Base-by-base conservation (phyloP, 2,888 invertebrate species). In the Acronicta aceris region DNA sequence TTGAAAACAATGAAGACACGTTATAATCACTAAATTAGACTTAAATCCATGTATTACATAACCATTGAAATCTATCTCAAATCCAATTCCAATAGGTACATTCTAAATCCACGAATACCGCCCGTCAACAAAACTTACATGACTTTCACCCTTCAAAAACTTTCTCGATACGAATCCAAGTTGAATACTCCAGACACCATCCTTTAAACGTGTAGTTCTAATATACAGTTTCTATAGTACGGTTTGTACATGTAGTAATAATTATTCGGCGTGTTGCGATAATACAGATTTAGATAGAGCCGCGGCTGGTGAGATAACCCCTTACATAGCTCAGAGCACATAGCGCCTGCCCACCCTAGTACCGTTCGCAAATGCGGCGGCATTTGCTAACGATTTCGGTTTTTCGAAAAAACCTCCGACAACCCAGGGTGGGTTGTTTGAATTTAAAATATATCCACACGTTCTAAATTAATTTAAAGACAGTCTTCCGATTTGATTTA, bases 241-340 rank as follows among this genome's bases (percentile, higher is more conserved):
- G 58, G 55, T 65, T 76, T 82, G 85, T 89, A 86, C 81, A 86
- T 88, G 86, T 89, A 89, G 90, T 92, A 92, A 94, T 93, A 91
- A 94, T 93, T 93, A 93, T 93, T 92, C 89, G 91, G 90, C 86
- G 90, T 89, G 87, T 90, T 87, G 90, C 89, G 94, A 94, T 94
- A 92, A 90, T 90, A 93, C 91, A 93, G 94, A 94, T 94, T 92
- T 91, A 93, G 94, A 94, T 94, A 94, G 90, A 86, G 89, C 88
- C 81, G 79, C 86, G 86, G 82, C 89, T 83, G 86, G 84, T 80
- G 83, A 93, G 94, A 94, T 94, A 94, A 94, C 94, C 94, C 92
- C 92, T 90, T 93, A 93, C 92, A 93, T 93, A 94, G 94, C 92
- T 93, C 87, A 89, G 81, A 90, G 91, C 90, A 93, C 90, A 93